These are phyloP conservation scores for Salmo trutta DNA, from an alignment of 2,797 vertebrate genomes.

Conservation along the genomic window DNA sequence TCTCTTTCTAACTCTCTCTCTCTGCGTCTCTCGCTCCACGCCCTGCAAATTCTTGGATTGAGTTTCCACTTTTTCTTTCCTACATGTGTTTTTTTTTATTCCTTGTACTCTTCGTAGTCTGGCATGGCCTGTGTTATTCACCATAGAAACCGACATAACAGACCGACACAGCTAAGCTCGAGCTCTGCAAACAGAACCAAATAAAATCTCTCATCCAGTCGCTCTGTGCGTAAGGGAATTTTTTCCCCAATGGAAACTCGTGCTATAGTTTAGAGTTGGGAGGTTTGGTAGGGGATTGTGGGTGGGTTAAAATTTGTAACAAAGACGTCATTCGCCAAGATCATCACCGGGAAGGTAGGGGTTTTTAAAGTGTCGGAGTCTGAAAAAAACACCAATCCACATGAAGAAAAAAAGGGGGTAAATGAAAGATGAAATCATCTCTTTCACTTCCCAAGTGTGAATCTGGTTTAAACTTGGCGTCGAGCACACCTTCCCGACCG, in stretches of 20 bases:
- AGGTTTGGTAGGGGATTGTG: slow-evolving; percentile 4
- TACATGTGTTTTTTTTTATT: slow-evolving; percentile 55
- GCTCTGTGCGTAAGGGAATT: slow-evolving; percentile 43
- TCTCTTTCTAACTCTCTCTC: slow-evolving; percentile 33
- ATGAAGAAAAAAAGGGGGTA: slow-evolving; percentile 3
- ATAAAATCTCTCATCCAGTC: slow-evolving; percentile 73
- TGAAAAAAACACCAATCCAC: neutral
- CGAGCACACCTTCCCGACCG: slow-evolving; percentile 10
- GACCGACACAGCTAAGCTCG: slow-evolving; percentile 71
- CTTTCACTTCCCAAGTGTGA: slow-evolving; percentile 8
- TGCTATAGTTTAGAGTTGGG: slow-evolving; percentile 36
- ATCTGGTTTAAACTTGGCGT: slow-evolving; percentile 10
- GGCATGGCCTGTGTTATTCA: slow-evolving; percentile 81
- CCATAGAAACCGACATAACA: slow-evolving; percentile 99
- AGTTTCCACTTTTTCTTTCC: slow-evolving; percentile 68
- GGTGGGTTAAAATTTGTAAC: slow-evolving; percentile 12
- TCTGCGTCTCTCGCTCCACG: no score
- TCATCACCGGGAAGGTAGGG: slow-evolving; percentile 18
- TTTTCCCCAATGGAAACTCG: slow-evolving; percentile 32
- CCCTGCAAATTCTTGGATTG: slow-evolving; percentile 71
- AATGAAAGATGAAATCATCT: slow-evolving; percentile 9
- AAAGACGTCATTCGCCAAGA: slow-evolving; percentile 53
- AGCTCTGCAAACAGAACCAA: slow-evolving; percentile 81
- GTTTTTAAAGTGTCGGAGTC: neutral
- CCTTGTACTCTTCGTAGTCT: slow-evolving; percentile 74